Conservation (phyloP, 2,797 vertebrate genomes). For the Cacajao melanocephalus region DNA sequence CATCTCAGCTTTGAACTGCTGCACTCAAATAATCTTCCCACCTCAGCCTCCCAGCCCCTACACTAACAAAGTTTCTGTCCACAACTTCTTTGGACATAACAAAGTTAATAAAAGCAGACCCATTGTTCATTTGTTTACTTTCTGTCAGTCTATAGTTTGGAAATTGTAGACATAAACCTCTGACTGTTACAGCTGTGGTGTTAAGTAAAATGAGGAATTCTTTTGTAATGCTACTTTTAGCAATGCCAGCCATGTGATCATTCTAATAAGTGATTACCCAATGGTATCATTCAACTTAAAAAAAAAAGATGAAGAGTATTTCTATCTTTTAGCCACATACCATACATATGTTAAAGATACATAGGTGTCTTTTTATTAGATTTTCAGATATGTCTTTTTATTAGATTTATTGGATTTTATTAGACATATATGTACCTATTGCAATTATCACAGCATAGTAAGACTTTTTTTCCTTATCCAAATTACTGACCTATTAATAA, state of each 20-base stretch:
- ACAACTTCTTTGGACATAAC: not conserved
- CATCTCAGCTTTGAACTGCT: too few species aligned
- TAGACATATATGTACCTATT: not conserved
- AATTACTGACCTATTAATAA: not conserved
- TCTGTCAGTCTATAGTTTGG: not conserved
- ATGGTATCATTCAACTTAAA: not conserved
- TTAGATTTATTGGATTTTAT: not conserved
- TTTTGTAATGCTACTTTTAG: not conserved
- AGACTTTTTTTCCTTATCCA: not conserved
- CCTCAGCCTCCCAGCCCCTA: too few species aligned
- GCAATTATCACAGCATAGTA: not conserved
- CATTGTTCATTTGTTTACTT: not conserved
- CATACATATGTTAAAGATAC: not conserved
- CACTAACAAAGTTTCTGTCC: not conserved
- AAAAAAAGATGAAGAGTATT: not conserved
- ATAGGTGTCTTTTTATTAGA: not conserved
- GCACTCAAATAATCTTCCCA: too few species aligned
- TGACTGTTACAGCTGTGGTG: not conserved
- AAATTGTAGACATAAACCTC: not conserved
- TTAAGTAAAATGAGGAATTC: not conserved
- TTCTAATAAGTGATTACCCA: not conserved
- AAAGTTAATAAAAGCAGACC: not conserved
- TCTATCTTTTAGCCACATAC: not conserved
- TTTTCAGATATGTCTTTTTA: not conserved
- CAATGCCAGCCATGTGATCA: not conserved